Conservation (phyloP, 2,888 invertebrate species). For the Drosophila pseudotakahashii region DNA sequence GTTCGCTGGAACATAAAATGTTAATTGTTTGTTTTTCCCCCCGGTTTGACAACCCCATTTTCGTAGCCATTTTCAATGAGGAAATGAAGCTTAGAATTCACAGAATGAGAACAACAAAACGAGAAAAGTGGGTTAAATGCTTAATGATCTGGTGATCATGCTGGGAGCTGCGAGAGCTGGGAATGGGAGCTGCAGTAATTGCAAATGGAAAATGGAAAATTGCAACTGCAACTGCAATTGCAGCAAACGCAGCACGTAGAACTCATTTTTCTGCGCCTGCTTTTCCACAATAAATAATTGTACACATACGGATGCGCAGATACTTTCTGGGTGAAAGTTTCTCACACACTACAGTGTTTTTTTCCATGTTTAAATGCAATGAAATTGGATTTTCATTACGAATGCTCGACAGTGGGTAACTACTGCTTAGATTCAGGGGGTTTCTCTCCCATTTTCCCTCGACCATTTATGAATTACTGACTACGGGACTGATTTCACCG, state of each 20-base stretch:
- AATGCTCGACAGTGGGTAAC: slow-evolving; percentile 32
- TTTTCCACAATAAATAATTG: slow-evolving; percentile 40
- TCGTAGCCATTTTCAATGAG: slow-evolving; percentile 8
- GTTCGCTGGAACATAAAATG: slow-evolving; percentile 40
- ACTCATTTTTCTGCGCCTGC: slow-evolving; percentile 11
- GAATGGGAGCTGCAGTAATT: slow-evolving; percentile 32
- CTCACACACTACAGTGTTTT: neutral
- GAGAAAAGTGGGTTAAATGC: slow-evolving; percentile 62
- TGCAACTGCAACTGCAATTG: slow-evolving; percentile 3
- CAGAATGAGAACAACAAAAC: slow-evolving; percentile 20
- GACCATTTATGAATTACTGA: slow-evolving; percentile 40
- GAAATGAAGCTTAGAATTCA: slow-evolving; percentile 45
- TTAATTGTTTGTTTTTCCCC: slow-evolving; percentile 46
- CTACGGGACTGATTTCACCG: slow-evolving; percentile 21
- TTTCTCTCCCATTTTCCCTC: neutral
- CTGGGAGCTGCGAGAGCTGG: slow-evolving; percentile 32
- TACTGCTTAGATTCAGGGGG: slow-evolving; percentile 6
- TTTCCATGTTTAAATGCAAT: slow-evolving; percentile 37
- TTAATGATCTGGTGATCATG: slow-evolving; percentile 50
- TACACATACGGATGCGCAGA: slow-evolving; percentile 6
- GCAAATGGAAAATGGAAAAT: slow-evolving; percentile 17
- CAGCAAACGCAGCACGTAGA: slow-evolving; percentile 18
- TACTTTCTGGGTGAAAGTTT: slow-evolving; percentile 43
- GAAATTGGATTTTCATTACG: slow-evolving; percentile 42
- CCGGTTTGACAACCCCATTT: slow-evolving; percentile 22